phyloP scores from a whole-genome alignment of 1,140 invertebrate species.

The Formica exsecta region DNA sequence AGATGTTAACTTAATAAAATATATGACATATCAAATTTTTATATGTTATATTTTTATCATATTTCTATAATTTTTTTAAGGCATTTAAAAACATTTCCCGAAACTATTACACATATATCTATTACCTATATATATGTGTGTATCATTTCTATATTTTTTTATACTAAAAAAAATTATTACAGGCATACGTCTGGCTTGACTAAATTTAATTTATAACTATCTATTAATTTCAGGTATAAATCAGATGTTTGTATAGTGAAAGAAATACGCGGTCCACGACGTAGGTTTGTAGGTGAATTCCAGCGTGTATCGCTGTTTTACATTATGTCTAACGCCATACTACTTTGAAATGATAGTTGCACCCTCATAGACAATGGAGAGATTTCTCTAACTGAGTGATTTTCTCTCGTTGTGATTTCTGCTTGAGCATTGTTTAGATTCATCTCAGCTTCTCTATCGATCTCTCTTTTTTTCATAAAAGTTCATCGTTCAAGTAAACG shows the following conservation, averaged over 20 bases:
- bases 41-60: neutral
- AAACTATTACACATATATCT: too few relatives aligned
- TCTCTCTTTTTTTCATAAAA: conserved; percentile 23
- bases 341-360: conserved; percentile 22
- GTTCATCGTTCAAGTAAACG: conserved; percentile 29
- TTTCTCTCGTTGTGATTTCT: conserved; percentile 19
- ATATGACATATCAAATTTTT: neutral
- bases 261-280: conserved; percentile 22
- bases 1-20: neutral
- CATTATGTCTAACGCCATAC: conserved; percentile 10
- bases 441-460: conserved; percentile 17
- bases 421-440: conserved; percentile 28
- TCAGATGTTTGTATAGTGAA: neutral
- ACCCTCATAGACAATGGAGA: neutral
- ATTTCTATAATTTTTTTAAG: neutral
- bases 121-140: too few relatives aligned
- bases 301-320: neutral
- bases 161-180: neutral
- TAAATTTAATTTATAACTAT: neutral
- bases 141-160: conserved; percentile 8
- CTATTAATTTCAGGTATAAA: conserved; percentile 15
- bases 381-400: neutral
- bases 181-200: neutral
- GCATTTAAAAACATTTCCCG: neutral
- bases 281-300: neutral